Conservation (phyloP, 2,888 invertebrate genomes). For the Drosophila lacicola region DNA sequence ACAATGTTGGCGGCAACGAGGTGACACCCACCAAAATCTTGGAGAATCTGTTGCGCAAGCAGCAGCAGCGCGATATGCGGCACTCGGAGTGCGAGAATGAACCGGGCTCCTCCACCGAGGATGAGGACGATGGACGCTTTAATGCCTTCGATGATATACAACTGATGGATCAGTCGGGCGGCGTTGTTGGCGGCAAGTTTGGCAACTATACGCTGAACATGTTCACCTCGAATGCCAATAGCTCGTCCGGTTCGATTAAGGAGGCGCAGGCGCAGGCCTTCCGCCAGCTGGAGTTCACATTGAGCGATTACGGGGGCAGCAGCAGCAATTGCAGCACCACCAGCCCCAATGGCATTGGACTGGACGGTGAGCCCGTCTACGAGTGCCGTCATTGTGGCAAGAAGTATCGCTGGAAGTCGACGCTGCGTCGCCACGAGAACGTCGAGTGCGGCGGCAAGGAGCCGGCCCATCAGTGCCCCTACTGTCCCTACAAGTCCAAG, state of each 20-base stretch:
- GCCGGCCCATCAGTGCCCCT: conserved; percentile 92
- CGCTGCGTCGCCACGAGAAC: conserved; percentile 92
- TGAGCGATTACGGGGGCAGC: conserved; percentile 79
- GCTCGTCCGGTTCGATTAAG: conserved; percentile 48
- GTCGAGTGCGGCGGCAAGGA: conserved; percentile 94
- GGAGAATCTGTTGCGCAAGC: conserved; percentile 77
- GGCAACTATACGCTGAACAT: conserved; percentile 55
- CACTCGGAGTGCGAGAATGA: conserved; percentile 77
- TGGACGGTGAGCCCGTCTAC: conserved; percentile 86
- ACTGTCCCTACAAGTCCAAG: conserved; percentile 92
- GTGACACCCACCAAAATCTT: conserved; percentile 71
- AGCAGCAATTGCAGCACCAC: conserved; percentile 68
- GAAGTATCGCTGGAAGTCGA: conserved; percentile 94
- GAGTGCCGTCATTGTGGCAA: conserved; percentile 94
- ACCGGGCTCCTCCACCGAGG: conserved; percentile 73
- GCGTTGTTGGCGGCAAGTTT: conserved; percentile 39
- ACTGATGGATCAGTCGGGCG: conserved; percentile 79
- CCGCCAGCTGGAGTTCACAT: conserved; percentile 82
- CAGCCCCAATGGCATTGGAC: conserved; percentile 88
- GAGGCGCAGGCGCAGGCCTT: conserved; percentile 82
- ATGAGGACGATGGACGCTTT: conserved; percentile 83
- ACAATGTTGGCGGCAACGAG: conserved; percentile 16
- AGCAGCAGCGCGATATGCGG: conserved; percentile 65
- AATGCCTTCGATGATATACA: conserved; percentile 85
- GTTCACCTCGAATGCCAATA: conserved; percentile 45